A percentile compares a stretch with the other conserved stretches of the same genome.
Evolutionary conservation across 92 coral and sea anemone genomes (phyloP).

Genomic region (Paramuricea clavata): DNA sequence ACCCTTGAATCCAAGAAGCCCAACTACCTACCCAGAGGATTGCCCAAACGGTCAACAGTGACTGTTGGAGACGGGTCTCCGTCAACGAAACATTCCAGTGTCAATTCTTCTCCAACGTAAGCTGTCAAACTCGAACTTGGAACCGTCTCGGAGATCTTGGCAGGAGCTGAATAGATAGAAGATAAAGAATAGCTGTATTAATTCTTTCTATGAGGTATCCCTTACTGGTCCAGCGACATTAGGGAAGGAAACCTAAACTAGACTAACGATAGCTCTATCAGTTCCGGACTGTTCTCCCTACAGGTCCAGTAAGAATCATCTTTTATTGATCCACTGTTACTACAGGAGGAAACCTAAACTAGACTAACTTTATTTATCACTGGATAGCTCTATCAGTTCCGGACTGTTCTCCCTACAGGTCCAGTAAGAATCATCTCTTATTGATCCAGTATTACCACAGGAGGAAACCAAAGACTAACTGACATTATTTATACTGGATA

Average conservation of each 20-base stretch:
- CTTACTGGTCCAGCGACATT: too few species aligned
- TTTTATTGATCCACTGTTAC: neutral
- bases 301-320: too few species aligned
- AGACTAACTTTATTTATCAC: too few species aligned
- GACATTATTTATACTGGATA: too few species aligned
- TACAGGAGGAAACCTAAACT: neutral
- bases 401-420: neutral
- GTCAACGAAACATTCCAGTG: slow-evolving; percentile 77
- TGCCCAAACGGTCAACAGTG: slow-evolving; percentile 2
- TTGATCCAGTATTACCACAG: too few species aligned
- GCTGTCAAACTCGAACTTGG: slow-evolving; percentile 62
- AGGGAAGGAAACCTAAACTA: neutral
- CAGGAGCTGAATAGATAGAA: slow-evolving; percentile 68
- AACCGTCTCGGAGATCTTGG: slow-evolving; percentile 69
- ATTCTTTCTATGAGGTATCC: too few species aligned
- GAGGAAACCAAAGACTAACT: too few species aligned
- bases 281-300: too few species aligned
- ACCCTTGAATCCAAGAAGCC: too few species aligned
- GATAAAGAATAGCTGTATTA: neutral
- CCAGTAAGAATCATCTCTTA: too few species aligned
- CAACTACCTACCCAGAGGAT: slow-evolving; percentile 23
- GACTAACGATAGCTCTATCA: neutral
- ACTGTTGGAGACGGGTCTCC: slow-evolving; percentile 81
- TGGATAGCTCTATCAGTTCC: neutral
- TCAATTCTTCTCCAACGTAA: slow-evolving; percentile 55